Conservation (phyloP, 1,140 invertebrate genomes). For the Telenomus remus region DNA sequence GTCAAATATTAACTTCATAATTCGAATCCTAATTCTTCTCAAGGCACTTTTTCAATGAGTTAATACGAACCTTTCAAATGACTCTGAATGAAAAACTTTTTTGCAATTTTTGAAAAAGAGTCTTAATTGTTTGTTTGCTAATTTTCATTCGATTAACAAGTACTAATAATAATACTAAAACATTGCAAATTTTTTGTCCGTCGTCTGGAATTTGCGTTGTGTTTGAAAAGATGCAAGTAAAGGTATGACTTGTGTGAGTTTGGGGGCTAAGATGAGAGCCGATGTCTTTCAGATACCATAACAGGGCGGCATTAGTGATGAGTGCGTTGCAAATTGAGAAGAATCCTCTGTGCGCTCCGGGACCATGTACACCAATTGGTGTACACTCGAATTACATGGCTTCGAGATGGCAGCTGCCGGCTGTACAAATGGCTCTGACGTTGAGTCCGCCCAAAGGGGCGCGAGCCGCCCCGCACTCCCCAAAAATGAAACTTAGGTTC, state of each 20-base stretch:
- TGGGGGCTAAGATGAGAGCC: slow-evolving; percentile 68
- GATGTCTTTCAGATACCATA: slow-evolving; percentile 85
- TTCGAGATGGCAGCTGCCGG: slow-evolving; percentile 75
- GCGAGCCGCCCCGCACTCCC: slow-evolving; percentile 84
- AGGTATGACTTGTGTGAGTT: neutral
- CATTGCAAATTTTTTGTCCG: too few relatives aligned
- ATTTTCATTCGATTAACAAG: too few relatives aligned
- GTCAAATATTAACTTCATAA: neutral
- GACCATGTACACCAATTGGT: slow-evolving; percentile 79
- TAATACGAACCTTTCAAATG: too few relatives aligned
- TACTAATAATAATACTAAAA: too few relatives aligned
- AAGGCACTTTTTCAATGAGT: too few relatives aligned
- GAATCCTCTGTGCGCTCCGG: slow-evolving; percentile 90
- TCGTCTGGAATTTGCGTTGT: neutral
- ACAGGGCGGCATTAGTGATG: slow-evolving; percentile 93
- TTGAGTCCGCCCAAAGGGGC: slow-evolving; percentile 72
- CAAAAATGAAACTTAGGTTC: slow-evolving; percentile 94
- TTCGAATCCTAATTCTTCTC: neutral
- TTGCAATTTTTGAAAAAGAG: too few relatives aligned
- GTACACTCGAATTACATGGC: slow-evolving; percentile 71
- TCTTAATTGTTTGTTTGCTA: too few relatives aligned
- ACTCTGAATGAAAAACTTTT: too few relatives aligned
- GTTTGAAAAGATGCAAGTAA: neutral
- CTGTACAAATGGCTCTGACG: slow-evolving; percentile 75
- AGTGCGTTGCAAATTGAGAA: slow-evolving; percentile 95